A percentile compares a stretch with the other conserved stretches of the same genome.
These are phyloP conservation scores for Cygnus atratus DNA, from an alignment of 2,113 vertebrate species.

Conservation along the genomic window DNA sequence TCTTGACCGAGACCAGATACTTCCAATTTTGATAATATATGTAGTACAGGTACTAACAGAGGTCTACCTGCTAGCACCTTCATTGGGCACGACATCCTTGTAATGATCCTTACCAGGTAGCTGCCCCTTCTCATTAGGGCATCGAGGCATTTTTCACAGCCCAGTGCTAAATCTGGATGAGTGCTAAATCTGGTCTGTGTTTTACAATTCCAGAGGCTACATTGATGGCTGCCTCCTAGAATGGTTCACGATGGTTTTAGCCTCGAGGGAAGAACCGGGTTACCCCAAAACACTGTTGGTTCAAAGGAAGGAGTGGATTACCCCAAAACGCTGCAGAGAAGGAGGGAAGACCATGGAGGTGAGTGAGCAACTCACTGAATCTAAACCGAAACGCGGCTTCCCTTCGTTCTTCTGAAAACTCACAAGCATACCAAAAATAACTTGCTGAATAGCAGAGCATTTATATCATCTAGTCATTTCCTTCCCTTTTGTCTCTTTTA, in stretches of 20 bases:
- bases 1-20: not conserved
- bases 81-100: too few relatives aligned
- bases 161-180: accelerated
- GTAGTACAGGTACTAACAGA: not conserved
- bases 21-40: not conserved
- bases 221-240: not conserved
- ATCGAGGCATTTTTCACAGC: not conserved
- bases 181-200: not conserved
- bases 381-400: not conserved
- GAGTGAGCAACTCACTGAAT: not conserved
- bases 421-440: accelerated
- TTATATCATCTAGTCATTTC: not conserved
- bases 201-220: not conserved
- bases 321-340: accelerated
- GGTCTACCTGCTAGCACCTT: not conserved
- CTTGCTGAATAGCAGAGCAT: not conserved
- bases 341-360: not conserved
- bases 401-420: not conserved
- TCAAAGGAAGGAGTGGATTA: too few relatives aligned
- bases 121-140: not conserved
- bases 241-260: accelerated
- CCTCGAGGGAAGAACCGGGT: not conserved
- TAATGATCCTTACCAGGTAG: accelerated
- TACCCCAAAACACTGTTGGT: not conserved
- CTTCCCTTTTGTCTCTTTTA: not conserved